These are phyloP conservation scores for Berghia stephanieae DNA, from an alignment of 1,140 invertebrate genomes.

Conservation along the genomic window DNA sequence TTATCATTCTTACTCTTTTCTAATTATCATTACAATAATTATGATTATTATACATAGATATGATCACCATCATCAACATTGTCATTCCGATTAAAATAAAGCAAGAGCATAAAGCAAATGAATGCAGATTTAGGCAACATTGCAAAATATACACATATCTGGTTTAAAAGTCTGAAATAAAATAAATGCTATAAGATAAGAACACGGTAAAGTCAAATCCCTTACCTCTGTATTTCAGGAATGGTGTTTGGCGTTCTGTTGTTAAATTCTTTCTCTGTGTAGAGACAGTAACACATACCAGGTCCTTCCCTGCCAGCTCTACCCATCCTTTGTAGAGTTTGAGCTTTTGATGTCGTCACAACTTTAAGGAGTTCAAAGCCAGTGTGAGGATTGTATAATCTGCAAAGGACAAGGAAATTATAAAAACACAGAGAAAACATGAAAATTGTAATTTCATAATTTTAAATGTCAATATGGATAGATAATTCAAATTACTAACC, in stretches of 20 bases:
- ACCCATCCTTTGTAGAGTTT: slow-evolving; percentile 88
- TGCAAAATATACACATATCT: too few relatives aligned
- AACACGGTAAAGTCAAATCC: too few relatives aligned
- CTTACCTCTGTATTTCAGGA: slow-evolving; percentile 82
- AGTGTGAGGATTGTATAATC: slow-evolving; percentile 80
- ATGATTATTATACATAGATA: too few relatives aligned
- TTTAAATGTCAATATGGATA: background rate
- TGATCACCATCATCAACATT: too few relatives aligned
- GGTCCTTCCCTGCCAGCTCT: slow-evolving; percentile 86
- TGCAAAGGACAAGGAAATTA: slow-evolving; percentile 39
- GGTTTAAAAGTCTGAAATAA: background rate
- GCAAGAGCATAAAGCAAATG: too few relatives aligned
- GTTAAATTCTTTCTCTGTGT: slow-evolving; percentile 78
- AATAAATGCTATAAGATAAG: too few relatives aligned
- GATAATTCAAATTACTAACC: background rate
- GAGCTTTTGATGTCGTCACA: slow-evolving; percentile 86
- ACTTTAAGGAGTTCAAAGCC: slow-evolving; percentile 88
- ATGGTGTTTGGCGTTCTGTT: slow-evolving; percentile 76
- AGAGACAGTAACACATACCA: slow-evolving; percentile 86
- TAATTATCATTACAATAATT: too few relatives aligned
- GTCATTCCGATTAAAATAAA: too few relatives aligned
- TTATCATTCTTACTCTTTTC: too few relatives aligned
- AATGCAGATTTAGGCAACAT: too few relatives aligned
- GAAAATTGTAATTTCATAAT: background rate
- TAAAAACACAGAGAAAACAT: slow-evolving; percentile 22